Evolutionary conservation across 2,113 vertebrate genomes (phyloP), one percentile per base, ranked within the genome.

Genomic region (Irena cyanogastra): DNA sequence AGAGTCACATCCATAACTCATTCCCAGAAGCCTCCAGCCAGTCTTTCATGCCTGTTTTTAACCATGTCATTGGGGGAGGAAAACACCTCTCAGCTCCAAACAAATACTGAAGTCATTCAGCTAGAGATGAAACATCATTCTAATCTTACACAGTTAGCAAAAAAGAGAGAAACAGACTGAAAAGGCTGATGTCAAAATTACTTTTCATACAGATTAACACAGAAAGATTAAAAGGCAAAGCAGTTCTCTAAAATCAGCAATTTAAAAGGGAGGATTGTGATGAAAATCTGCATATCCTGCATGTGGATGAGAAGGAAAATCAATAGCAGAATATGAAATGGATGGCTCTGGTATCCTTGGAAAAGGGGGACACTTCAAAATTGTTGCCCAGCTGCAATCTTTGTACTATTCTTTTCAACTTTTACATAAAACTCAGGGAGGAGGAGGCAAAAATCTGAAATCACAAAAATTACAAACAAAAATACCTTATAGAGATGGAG

Each of bases 161-260:
- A 89, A 76, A 44, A 82, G 15, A 76, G 16, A 7, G 6, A 69
- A 86, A 71, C 11, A 75, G 54, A 52, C 24, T 56, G 24, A 71
- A 89, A 79, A 71, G 9, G 20, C 13, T 66, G 41, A 70, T 72
- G 41, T 68, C 42, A 85, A 92, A 91, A 92, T 68, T 52, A 42
- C 56, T 82, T 91, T 87, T 20, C 20, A 64, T 31, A 35, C 13
- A 53, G 42, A 74, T 59, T 83, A 74, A 89, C 69, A 53, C 4
- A 57, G 56, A 86, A 92, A 37, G 16, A 61, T 70, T 53, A 50
- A 49, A 79, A 83, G 61, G 45, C 50, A 70, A 69, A 66, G 37
- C 37, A 82, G 45, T 87, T 96, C 95, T 81, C 26, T 84, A 83
- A 97, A 96, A 83, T 66, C 64, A 88, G 31, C 49, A 90, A 74